phyloP scores from a whole-genome alignment of 2,888 invertebrate species.

The Drosophila mayaguana region DNA sequence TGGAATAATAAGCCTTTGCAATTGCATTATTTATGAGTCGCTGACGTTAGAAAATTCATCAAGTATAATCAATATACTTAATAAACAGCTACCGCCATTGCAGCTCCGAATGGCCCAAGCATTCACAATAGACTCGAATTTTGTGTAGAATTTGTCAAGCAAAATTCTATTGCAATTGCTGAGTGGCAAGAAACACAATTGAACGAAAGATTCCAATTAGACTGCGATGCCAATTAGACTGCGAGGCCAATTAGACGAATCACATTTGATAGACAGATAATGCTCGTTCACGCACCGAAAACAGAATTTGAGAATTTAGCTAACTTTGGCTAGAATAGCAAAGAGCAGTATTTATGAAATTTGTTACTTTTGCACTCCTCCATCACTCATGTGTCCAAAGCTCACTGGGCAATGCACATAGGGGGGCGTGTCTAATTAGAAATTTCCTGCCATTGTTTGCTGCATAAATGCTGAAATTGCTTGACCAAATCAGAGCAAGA shows the following conservation, averaged over 20 bases:
- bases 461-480: background rate
- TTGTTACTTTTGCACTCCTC: too few species aligned
- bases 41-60: conserved; percentile 8
- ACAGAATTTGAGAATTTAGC: background rate
- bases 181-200: background rate
- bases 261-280: background rate
- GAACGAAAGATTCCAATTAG: background rate
- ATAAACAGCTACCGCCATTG: conserved; percentile 1
- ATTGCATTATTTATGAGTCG: conserved; percentile 10
- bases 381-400: too few species aligned
- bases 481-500: background rate
- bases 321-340: background rate
- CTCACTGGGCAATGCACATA: background rate
- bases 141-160: background rate
- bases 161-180: background rate
- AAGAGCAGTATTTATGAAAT: background rate
- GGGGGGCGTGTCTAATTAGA: background rate
- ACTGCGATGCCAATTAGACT: background rate
- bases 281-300: background rate
- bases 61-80: conserved; percentile 9
- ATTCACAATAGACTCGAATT: background rate
- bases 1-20: conserved; percentile 4
- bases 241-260: background rate
- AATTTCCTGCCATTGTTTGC: background rate
- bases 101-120: background rate